phyloP scores from a whole-genome alignment of 2,113 vertebrate species.

The Telmatochromis sp. region DNA sequence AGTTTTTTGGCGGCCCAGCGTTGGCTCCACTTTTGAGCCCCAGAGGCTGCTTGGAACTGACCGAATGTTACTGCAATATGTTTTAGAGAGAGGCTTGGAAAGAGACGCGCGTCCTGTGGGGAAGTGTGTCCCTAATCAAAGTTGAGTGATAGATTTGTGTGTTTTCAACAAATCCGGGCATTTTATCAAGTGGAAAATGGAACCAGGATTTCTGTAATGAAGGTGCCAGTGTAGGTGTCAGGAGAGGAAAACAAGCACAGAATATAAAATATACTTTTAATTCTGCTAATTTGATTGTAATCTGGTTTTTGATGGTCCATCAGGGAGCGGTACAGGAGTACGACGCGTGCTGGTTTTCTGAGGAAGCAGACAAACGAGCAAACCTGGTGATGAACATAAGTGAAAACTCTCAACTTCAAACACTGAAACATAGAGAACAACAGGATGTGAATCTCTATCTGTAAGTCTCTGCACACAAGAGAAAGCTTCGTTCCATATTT shows the following conservation, averaged over 20 bases:
- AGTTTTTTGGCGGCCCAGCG: fast-evolving
- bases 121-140: neutral
- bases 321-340: no score
- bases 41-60: neutral
- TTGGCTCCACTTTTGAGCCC: neutral
- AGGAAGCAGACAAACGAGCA: neutral
- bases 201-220: neutral
- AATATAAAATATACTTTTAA: neutral
- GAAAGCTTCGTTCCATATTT: neutral
- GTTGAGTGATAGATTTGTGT: neutral
- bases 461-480: neutral
- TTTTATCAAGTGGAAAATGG: neutral
- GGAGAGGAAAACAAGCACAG: neutral
- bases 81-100: neutral
- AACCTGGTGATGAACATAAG: neutral
- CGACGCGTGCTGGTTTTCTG: fast-evolving
- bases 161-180: neutral
- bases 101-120: fast-evolving
- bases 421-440: neutral
- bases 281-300: neutral
- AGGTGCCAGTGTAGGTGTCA: neutral
- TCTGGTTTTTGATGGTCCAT: neutral
- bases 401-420: neutral
- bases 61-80: neutral
- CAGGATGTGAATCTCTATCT: neutral